Percentiles rank a stretch among this genome's conserved stretches.
Evolutionary conservation across 2,797 vertebrate species (phyloP).

Genomic region (Lepilemur ruficaudatus): DNA sequence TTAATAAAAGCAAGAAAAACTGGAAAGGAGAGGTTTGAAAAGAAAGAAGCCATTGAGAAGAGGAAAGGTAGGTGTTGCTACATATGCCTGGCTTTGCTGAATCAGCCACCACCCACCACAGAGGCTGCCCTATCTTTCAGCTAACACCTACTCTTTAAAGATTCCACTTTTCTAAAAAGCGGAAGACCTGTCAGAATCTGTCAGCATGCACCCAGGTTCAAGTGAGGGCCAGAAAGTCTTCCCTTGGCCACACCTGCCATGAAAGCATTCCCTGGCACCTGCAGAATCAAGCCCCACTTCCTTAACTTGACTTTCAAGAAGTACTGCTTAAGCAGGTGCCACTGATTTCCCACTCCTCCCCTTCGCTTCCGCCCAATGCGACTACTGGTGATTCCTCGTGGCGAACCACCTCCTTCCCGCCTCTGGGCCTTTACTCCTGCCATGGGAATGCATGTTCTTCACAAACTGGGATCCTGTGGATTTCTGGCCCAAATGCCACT

Average conservation of each 20-base stretch:
- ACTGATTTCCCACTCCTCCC: not conserved
- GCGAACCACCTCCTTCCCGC: not conserved
- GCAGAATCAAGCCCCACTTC: not conserved
- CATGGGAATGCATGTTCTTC: not conserved
- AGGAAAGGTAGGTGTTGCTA: not conserved
- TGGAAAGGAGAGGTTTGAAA: not conserved
- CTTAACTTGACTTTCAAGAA: not conserved
- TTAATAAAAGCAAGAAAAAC: not conserved
- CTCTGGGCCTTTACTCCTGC: not conserved
- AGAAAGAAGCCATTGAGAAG: not conserved
- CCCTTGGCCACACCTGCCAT: not conserved
- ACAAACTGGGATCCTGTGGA: not conserved
- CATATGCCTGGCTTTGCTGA: not conserved
- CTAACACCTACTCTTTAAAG: not conserved
- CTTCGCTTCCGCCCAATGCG: not conserved
- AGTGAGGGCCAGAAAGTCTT: not conserved
- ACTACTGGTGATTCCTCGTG: not conserved
- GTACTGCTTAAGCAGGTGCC: not conserved
- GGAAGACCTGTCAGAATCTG: not conserved
- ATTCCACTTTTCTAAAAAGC: too few species aligned
- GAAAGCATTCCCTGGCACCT: not conserved
- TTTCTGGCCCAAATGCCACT: slow-evolving; percentile 9
- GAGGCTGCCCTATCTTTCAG: not conserved
- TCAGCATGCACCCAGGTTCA: not conserved
- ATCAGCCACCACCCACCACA: fast-evolving